Base-by-base conservation (phyloP, 2,888 invertebrate genomes). In the Tuberolachnus salignus region DNA sequence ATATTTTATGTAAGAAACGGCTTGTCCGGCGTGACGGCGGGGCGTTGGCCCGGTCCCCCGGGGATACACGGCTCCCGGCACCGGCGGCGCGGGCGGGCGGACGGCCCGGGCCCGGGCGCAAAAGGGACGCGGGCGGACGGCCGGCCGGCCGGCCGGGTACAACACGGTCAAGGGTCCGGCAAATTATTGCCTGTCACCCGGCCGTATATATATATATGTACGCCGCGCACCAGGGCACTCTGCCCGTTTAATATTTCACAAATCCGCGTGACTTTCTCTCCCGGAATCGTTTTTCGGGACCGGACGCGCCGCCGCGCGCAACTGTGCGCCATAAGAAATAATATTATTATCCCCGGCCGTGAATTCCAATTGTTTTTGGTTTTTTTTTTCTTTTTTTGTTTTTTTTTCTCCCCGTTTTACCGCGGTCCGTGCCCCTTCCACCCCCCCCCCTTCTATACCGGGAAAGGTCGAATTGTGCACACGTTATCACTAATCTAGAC, bases 1-100 rank as follows among this genome's bases (percentile, higher is more conserved):
- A 78, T 78, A 78, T 78, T 78, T 78, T 78, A 78, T 78, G 75
- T 78, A 67, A 67, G 75, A 75, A 75, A 75, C 75, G 75, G 57
- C 75, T 59, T 67, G 75, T 78, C 67, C 67, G 46, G 67, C 67
- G 67, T 23, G 53, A 44, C 74, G 74, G 64, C n/a, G 64, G 64
- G 64, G 53, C 74, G 74, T 64, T 21, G 44, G 66, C 53, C 34
- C 55, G 13, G 16, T 64, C 73, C 64, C 63, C 26, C 51, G 73
- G 53, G 73, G 42, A 53, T 53, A 64, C 61, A 63, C 63, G 6
- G 34, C n/a, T n/a, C n/a, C 19, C 8, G 53, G 19, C 53, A n/a
- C 0, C 19, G 66, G n/a, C 49, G 16, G 19, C 63, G 44, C 42
- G 0, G 34, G 10, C 10, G 9, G 19, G 19, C 42, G 63, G 42